Evolutionary conservation across 2,888 invertebrate genomes (phyloP).

Genomic region (Mesorhabditis belari): DNA sequence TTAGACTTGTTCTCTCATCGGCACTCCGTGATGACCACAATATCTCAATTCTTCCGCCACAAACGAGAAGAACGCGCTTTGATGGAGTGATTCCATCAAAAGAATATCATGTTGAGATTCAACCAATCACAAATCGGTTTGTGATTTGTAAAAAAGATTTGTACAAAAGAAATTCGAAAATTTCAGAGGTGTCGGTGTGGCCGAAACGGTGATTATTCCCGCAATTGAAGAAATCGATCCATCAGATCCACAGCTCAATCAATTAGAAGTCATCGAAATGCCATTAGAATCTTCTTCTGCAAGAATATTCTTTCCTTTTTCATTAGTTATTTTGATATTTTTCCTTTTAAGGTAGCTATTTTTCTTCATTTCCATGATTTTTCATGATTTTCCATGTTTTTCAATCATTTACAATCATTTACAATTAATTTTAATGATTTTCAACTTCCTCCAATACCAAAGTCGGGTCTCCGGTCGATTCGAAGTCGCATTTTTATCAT

Average conservation of each 20-base stretch:
- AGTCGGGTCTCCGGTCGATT: too few species aligned
- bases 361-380: too few species aligned
- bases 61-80: not conserved
- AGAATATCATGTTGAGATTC: conserved; percentile 15
- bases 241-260: not conserved
- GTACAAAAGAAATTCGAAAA: not conserved
- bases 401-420: too few species aligned
- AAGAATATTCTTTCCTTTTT: too few species aligned
- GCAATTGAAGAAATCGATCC: not conserved
- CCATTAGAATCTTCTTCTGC: conserved; percentile 31
- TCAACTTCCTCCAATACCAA: too few species aligned
- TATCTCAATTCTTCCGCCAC: conserved; percentile 29
- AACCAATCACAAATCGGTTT: conserved; percentile 22
- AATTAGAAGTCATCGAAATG: conserved; percentile 25
- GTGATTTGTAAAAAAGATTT: not conserved
- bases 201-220: not conserved
- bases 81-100: not conserved
- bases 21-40: conserved; percentile 18
- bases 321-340: too few species aligned
- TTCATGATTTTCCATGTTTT: too few species aligned
- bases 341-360: too few species aligned
- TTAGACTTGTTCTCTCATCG: conserved; percentile 22
- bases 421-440: too few species aligned
- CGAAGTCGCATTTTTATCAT: too few species aligned
- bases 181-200: conserved; percentile 15